Conservation (phyloP, 2,797 vertebrate species). For the Limosa lapponica region DNA sequence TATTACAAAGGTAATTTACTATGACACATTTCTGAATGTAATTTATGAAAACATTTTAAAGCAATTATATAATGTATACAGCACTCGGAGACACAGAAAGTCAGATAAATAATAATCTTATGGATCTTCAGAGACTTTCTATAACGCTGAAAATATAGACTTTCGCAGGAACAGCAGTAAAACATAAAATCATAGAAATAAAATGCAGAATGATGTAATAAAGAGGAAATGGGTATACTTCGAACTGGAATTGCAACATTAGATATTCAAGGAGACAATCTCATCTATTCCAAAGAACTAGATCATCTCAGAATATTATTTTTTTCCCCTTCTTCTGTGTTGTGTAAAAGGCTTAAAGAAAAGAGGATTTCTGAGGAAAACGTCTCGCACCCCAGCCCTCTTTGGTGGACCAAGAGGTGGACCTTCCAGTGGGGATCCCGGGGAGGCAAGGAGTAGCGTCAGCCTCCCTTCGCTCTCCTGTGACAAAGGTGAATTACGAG, state of each 20-base stretch:
- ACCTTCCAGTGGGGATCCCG: background rate
- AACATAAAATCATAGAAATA: constrained; percentile 70
- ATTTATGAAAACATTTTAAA: constrained; percentile 87
- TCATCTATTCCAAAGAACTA: constrained; percentile 46
- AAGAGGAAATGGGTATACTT: constrained; percentile 60
- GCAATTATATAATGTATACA: constrained; percentile 83
- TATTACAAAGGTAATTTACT: constrained; percentile 90
- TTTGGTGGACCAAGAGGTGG: background rate
- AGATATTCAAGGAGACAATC: constrained; percentile 50
- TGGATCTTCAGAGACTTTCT: constrained; percentile 78
- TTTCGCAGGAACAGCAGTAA: constrained; percentile 56
- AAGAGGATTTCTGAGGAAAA: background rate
- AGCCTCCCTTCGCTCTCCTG: background rate
- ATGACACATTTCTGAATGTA: constrained; percentile 87
- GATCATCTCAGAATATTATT: background rate
- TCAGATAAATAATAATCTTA: constrained; percentile 83
- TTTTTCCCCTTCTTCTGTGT: background rate
- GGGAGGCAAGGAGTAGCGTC: background rate
- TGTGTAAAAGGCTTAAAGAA: background rate
- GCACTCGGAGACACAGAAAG: constrained; percentile 74
- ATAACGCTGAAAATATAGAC: constrained; percentile 48
- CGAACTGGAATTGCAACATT: constrained; percentile 54
- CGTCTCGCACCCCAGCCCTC: background rate
- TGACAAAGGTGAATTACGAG: background rate
- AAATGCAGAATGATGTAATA: constrained; percentile 68